Evolutionary conservation across 2,888 invertebrate genomes (phyloP).

Genomic region (Stenodema calcarata): DNA sequence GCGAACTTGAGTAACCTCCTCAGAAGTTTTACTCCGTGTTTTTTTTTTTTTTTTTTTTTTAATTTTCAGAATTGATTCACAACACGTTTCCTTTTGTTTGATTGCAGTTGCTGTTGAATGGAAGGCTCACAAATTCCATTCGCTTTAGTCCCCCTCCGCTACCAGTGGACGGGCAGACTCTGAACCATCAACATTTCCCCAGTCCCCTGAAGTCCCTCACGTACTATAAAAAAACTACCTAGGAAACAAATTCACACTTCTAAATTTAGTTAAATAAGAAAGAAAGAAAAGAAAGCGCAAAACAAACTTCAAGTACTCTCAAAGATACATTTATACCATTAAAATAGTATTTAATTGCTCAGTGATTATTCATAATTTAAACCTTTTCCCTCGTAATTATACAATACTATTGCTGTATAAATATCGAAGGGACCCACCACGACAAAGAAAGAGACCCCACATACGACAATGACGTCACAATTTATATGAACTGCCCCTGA

Average conservation of each 20-base stretch:
- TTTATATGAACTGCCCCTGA: not conserved
- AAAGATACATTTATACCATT: not conserved
- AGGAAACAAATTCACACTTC: not conserved
- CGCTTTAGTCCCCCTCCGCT: conserved; percentile 21
- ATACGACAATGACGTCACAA: not conserved
- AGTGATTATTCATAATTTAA: not conserved
- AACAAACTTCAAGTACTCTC: not conserved
- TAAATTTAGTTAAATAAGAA: no score
- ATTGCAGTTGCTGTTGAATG: conserved; percentile 27
- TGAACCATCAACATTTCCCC: not conserved
- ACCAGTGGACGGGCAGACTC: not conserved
- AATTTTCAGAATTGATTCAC: not conserved
- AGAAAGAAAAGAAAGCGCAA: no score
- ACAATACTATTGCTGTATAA: not conserved
- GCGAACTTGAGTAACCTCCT: no score
- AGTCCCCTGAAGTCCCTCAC: not conserved
- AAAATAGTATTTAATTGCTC: not conserved
- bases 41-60: no score
- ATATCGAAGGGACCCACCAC: not conserved
- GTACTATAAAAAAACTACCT: not conserved
- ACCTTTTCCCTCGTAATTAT: not conserved
- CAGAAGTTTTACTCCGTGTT: no score
- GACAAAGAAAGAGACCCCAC: not conserved
- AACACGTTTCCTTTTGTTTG: not conserved
- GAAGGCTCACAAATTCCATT: not conserved